A percentile compares a stretch with the other conserved stretches of the same genome.
Evolutionary conservation across 2,797 vertebrate genomes (phyloP).

Genomic region (Amphiprion clarkii): DNA sequence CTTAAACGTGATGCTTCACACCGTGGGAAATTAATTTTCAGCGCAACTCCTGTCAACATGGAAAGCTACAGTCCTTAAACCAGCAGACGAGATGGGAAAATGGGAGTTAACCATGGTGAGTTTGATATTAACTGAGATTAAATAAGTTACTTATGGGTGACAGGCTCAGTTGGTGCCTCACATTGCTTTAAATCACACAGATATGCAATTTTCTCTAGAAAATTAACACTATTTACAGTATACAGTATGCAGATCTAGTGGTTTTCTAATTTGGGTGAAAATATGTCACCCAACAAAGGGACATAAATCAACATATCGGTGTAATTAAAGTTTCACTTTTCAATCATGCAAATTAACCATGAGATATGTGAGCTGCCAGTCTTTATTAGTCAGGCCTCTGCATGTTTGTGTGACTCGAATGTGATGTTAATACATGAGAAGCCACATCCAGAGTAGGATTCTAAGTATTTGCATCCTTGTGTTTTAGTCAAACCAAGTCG

Average conservation of each 20-base stretch:
- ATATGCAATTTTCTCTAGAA: too few relatives aligned
- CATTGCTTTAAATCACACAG: too few relatives aligned
- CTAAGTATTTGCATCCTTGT: not conserved
- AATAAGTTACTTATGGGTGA: not conserved
- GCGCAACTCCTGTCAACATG: slow-evolving; percentile 59
- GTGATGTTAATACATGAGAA: not conserved
- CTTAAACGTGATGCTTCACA: not conserved
- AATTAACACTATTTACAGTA: too few relatives aligned
- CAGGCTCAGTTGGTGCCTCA: too few relatives aligned
- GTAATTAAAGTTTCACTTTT: not conserved
- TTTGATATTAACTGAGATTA: not conserved
- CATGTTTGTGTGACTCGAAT: not conserved
- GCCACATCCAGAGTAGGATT: not conserved
- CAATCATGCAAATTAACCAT: not conserved
- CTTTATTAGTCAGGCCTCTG: not conserved
- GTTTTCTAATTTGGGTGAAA: too few relatives aligned
- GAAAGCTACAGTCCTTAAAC: slow-evolving; percentile 53
- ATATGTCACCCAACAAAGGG: too few relatives aligned
- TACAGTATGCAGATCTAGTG: not conserved
- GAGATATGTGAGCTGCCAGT: not conserved
- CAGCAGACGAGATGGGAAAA: slow-evolving; percentile 83
- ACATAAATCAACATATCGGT: too few relatives aligned
- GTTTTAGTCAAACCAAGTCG: not conserved
- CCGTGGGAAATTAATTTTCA: slow-evolving; percentile 35
- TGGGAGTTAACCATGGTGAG: slow-evolving; percentile 87